Evolutionary conservation across 2,113 vertebrate genomes (phyloP), one percentile per base, ranked within the genome.

Genomic region (Mus spicilegus): DNA sequence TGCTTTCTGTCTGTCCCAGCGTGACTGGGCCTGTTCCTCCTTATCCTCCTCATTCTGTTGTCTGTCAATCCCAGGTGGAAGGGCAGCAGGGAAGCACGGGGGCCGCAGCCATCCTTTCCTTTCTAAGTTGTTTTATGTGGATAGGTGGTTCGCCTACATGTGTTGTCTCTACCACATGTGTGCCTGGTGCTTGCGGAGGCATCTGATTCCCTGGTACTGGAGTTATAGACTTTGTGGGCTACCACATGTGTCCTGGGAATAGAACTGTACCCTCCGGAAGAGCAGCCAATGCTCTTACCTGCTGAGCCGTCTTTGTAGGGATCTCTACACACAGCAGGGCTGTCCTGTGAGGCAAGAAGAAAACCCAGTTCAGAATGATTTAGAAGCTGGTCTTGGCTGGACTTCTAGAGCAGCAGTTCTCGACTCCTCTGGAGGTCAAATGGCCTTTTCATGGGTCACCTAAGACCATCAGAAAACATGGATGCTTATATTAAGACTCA

Each of bases 21-120:
- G 65, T 58, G 20, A 0, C 0, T 1, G 24, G 39, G 1, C 28
- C 3, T 30, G 20, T 12, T 85, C 39, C 36, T 49, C 20, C 2
- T 72, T 2, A 13, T 85, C 39, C 39, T 49, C 20, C 2, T 72
- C 3, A 13, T 8, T 26, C n/a, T 16, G 1, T 10, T 7, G 7
- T n/a, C 6, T 3, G 42, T 63, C 16, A 5, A 10, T 69, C 63
- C 42, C 19, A 26, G 39, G 11, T 24, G 2, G 58, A 75, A 33
- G 65, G 61, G 30, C 28, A 13, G 7, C 17, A 28, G 28, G 0
- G 0, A 22, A 49, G 28, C 19, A n/a, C 67, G 90, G 56, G 12
- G 16, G 39, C 36, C 1, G 5, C 0, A 13, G 22, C 51, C 16
- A 42, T 84, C 7, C 8, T 63, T 39, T 84, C 26, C 7, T 46